Evolutionary conservation across 1,140 invertebrate species (phyloP).

Genomic region (Sycobia sp.): DNA sequence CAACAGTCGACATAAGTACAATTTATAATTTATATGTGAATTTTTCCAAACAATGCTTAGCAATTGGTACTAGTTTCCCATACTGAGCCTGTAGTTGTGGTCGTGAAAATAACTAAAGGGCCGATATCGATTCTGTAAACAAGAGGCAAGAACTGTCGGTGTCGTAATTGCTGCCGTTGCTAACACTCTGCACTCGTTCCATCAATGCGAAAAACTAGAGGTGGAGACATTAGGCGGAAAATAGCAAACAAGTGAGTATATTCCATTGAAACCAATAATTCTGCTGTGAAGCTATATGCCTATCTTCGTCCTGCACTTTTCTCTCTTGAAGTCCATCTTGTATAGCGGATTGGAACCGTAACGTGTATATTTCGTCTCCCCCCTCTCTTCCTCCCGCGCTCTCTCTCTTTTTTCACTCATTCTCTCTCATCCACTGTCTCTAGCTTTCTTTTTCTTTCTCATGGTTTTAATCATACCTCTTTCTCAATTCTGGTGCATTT

Average conservation of each 20-base stretch:
- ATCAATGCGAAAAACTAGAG: conserved; percentile 12
- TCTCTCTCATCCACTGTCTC: conserved; percentile 22
- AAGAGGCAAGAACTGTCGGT: neutral
- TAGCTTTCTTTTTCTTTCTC: conserved; percentile 19
- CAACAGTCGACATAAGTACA: too few relatives aligned
- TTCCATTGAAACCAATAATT: too few relatives aligned
- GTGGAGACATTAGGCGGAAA: too few relatives aligned
- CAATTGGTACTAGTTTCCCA: too few relatives aligned
- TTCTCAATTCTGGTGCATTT: neutral
- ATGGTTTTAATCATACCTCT: too few relatives aligned
- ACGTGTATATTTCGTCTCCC: conserved; percentile 37
- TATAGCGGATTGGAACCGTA: conserved; percentile 48
- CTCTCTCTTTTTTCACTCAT: conserved; percentile 20
- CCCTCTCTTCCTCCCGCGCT: too few relatives aligned
- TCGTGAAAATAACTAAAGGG: neutral
- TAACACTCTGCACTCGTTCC: too few relatives aligned
- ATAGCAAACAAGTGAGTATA: too few relatives aligned
- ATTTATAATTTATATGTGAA: too few relatives aligned
- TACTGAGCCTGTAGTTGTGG: too few relatives aligned
- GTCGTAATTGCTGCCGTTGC: neutral
- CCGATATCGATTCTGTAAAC: neutral
- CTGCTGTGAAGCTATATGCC: too few relatives aligned
- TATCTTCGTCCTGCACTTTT: conserved; percentile 49
- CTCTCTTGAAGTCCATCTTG: conserved; percentile 51
- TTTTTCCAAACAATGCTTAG: too few relatives aligned